Evolutionary conservation across 2,888 invertebrate genomes (phyloP), one percentile per base, ranked within the genome.

Genomic region (Ormia ochracea): DNA sequence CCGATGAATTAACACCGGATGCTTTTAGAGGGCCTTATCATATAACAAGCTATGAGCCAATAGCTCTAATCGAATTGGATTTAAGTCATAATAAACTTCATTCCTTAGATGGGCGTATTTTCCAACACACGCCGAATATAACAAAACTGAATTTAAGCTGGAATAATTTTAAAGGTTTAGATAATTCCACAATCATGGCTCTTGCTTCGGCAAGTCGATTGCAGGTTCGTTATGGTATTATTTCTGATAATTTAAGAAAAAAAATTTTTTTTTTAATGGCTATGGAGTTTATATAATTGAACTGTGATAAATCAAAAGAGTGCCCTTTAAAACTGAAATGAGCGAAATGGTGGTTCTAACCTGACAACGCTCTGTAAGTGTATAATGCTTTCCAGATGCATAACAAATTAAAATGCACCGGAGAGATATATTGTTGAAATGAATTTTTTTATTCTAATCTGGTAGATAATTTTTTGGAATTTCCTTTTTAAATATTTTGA

Each of bases 11-110:
- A 41, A 90, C 91, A 56, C 91, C 92, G 19, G 93, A 93, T 83
- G 91, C 93, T 73, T 94, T 94, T 87, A 92, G 92, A 84, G 94
- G 94, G 0, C 92, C 92, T 0, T 93, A 93, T 86, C 91, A 91
- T 77, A 89, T 91, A 68, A 90, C 90, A 3, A 89, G 89, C 19
- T 93, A 92, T 87, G 91, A 91, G 79, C 91, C 91, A 58, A 92
- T 94, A 43, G 91, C 90, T 0, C 83, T 94, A 72, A 91, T 92
- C 84, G 91, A 92, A 10, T 86, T 94, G 28, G 92, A 93, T 86
- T 88, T 94, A 41, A 92, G 93, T 17, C 91, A 92, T 87, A 94
- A 94, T 86, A 87, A 91, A 84, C 92, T 94, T 65, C 92, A 92
- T 83, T 92, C 92, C 3, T 85, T 94, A 82, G 92, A 92, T 84